Percentiles rank a stretch among this genome's conserved stretches.
phyloP scores from a whole-genome alignment of 2,888 invertebrate genomes.

The Dimorphilus gyrociliatus region DNA sequence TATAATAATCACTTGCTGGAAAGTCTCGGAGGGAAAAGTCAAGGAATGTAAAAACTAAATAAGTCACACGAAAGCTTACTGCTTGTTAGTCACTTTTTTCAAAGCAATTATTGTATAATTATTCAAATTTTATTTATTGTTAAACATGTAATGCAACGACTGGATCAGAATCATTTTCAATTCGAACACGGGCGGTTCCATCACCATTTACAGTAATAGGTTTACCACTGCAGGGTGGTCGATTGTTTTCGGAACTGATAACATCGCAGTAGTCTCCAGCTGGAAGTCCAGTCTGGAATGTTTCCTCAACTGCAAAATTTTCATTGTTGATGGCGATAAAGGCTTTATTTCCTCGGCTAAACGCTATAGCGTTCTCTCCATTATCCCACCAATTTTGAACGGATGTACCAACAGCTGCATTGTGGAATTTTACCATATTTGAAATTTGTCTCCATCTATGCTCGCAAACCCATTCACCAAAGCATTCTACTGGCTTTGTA shows the following conservation, averaged over 20 bases:
- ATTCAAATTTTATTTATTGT: no score
- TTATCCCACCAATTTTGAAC: conserved; percentile 20
- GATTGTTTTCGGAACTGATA: conserved; percentile 17
- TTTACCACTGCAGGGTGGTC: conserved; percentile 13
- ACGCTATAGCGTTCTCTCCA: conserved; percentile 22
- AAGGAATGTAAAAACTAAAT: no score
- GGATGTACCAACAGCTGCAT: conserved; percentile 19
- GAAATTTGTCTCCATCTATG: conserved; percentile 28
- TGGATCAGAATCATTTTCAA: conserved; percentile 18
- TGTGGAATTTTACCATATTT: conserved; percentile 30
- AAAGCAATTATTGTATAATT: no score
- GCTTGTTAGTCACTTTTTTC: no score
- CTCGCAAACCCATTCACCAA: conserved; percentile 31
- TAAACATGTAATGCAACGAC: conserved; percentile 24
- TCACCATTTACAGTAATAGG: conserved; percentile 19
- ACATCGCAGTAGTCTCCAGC: conserved; percentile 32
- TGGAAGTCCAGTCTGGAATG: conserved; percentile 27
- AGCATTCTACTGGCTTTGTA: conserved; percentile 20
- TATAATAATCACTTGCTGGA: no score
- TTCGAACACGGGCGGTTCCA: conserved; percentile 19
- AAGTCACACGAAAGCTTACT: no score
- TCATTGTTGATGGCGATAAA: conserved; percentile 30
- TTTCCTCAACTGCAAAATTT: conserved; percentile 17
- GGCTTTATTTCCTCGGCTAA: conserved; percentile 24
- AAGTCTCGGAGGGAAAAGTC: no score